Conservation (phyloP, 2,888 invertebrate species). For the Parnassius mnemosyne region DNA sequence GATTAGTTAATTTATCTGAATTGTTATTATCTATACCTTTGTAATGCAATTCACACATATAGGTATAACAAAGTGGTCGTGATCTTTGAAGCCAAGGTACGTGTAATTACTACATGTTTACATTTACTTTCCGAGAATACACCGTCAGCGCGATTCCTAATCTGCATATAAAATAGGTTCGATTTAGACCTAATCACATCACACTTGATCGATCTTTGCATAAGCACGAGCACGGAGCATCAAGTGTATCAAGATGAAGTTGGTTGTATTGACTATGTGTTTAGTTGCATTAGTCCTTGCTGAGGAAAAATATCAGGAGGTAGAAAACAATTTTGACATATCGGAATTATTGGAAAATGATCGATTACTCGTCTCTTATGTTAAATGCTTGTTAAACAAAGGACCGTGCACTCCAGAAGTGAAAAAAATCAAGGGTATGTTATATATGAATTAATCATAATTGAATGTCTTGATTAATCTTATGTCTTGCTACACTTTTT, state of each 20-base stretch:
- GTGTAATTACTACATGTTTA: slow-evolving; percentile 30
- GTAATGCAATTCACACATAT: background rate
- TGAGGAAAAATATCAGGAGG: slow-evolving; percentile 78
- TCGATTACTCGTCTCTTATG: slow-evolving; percentile 83
- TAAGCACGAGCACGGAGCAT: background rate
- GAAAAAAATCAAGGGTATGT: slow-evolving; percentile 84
- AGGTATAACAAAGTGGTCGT: slow-evolving; percentile 2
- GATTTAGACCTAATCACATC: slow-evolving; percentile 30
- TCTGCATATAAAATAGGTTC: slow-evolving; percentile 29
- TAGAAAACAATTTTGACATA: slow-evolving; percentile 84
- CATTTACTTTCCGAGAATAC: slow-evolving; percentile 31
- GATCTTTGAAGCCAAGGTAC: slow-evolving; percentile 6
- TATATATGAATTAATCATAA: background rate
- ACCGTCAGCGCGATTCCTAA: slow-evolving; percentile 8
- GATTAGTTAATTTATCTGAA: slow-evolving; percentile 11
- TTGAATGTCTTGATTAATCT: too few species aligned
- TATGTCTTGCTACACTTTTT: too few species aligned
- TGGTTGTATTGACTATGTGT: slow-evolving; percentile 45
- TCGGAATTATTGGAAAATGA: slow-evolving; percentile 84
- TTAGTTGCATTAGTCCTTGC: slow-evolving; percentile 47
- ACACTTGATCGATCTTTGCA: slow-evolving; percentile 5
- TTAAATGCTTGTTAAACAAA: slow-evolving; percentile 83
- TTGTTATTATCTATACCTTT: slow-evolving; percentile 1
- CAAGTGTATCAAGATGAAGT: slow-evolving; percentile 46
- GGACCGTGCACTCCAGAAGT: slow-evolving; percentile 87